phyloP scores from a whole-genome alignment of 2,113 vertebrate genomes.

The Callorhinus ursinus region DNA sequence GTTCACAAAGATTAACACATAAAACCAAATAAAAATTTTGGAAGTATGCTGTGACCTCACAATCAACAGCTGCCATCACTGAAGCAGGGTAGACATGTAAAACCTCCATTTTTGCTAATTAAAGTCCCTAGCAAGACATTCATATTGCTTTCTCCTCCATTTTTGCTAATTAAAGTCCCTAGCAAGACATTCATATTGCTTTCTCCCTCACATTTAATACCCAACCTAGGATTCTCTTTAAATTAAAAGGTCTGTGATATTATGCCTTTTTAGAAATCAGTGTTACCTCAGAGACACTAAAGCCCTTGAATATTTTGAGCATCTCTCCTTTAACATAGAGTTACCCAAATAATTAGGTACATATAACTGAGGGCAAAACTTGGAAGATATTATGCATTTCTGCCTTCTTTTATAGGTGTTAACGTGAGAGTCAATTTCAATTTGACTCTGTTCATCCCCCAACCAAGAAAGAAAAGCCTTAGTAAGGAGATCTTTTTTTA shows the following conservation, averaged over 20 bases:
- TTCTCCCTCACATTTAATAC: neutral
- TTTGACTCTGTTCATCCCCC: neutral
- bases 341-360: neutral
- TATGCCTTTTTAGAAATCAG: neutral
- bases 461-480: neutral
- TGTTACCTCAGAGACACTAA: neutral
- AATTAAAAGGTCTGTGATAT: neutral
- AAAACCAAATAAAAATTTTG: neutral
- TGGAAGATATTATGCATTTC: neutral
- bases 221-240: neutral
- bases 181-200: neutral
- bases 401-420: neutral
- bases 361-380: neutral
- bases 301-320: neutral
- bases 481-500: neutral
- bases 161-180: neutral
- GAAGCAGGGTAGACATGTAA: neutral
- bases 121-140: neutral
- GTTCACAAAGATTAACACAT: neutral
- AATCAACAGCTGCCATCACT: neutral
- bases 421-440: neutral
- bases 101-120: neutral
- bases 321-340: neutral
- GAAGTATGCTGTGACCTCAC: neutral
- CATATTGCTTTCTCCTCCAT: neutral